Evolutionary conservation across 2,888 invertebrate genomes (phyloP), one percentile per base, ranked within the genome.

Genomic region (Hypselothyrea guttata): DNA sequence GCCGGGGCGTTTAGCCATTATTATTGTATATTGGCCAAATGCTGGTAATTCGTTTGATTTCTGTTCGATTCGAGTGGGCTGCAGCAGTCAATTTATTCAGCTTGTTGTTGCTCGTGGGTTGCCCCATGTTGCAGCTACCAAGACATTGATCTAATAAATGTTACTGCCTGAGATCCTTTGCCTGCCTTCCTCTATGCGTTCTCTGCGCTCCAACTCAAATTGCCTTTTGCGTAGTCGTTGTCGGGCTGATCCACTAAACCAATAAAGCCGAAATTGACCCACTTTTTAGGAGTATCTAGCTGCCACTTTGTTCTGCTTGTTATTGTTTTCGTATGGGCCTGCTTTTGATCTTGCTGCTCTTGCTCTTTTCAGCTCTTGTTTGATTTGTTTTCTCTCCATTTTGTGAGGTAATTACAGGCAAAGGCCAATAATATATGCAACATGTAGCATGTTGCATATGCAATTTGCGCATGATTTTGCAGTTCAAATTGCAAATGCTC

Each of bases 181-280:
- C 16, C 28, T 28, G 16, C 18, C 16, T 8, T 35, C 15, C 35
- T 52, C 16, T 34, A 13, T 30, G 33, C 28, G 28, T 28, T 48
- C 7, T 16, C 7, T 16, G 11, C 15, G 18, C 38, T 58, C 41
- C 59, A 31, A 57, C 70, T 74, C 54, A 70, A 68, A 77, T 59
- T 74, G 74, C 47, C 66, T 70, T 68, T 62, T 74, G 79, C 63
- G 67, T 75, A 74, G 70, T 70, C 38, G 38, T 35, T 4, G 18
- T 42, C 52, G 55, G 30, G 15, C 57, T 73, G 81, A 71, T 85
- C 84, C 77, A 77, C 83, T 73, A 73, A 85, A 66, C 77, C 75
- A 85, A 83, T 83, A 85, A 64, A 69, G 78, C 76, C 61, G 41
- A 58, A 68, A 60, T 55, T 71, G 86, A 81, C 81, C 84, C 61